Evolutionary conservation across 2,888 invertebrate species (phyloP).

Genomic region (Odontocerum albicorne): DNA sequence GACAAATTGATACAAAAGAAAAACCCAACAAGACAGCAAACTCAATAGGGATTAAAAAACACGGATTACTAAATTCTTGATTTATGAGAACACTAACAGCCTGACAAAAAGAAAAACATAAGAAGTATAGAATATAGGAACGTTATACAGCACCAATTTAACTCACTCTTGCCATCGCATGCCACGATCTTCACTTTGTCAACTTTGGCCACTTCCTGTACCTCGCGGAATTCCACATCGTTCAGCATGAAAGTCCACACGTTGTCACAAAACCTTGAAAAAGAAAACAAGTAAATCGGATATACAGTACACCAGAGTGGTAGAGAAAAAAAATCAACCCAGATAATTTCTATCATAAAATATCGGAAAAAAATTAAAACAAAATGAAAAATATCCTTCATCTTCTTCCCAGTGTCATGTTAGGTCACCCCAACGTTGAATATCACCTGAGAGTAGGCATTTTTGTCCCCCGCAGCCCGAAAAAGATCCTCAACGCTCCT

Average conservation of each 20-base stretch:
- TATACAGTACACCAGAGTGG: no score
- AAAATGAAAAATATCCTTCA: no score
- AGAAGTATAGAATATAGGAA: constrained; percentile 24
- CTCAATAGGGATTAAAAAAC: background rate
- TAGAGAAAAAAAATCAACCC: no score
- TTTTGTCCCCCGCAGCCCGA: no score
- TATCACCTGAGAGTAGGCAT: no score
- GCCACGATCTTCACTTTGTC: constrained; percentile 97
- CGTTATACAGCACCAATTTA: constrained; percentile 37
- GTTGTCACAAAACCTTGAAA: constrained; percentile 93
- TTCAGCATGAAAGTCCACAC: constrained; percentile 99
- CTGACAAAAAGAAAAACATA: background rate
- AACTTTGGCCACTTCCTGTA: constrained; percentile 88
- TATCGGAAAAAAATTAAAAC: no score
- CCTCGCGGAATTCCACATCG: constrained; percentile 96
- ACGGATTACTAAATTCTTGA: no score
- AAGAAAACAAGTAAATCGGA: constrained; percentile 10
- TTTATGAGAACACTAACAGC: no score
- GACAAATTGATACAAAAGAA: background rate
- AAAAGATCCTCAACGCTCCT: no score
- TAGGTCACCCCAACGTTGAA: no score
- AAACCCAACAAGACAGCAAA: background rate
- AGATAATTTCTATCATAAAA: no score
- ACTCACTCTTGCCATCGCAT: constrained; percentile 93
- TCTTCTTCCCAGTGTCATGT: no score